phyloP scores from a whole-genome alignment of 2,888 invertebrate species.

The Pristionchus entomophagus region DNA sequence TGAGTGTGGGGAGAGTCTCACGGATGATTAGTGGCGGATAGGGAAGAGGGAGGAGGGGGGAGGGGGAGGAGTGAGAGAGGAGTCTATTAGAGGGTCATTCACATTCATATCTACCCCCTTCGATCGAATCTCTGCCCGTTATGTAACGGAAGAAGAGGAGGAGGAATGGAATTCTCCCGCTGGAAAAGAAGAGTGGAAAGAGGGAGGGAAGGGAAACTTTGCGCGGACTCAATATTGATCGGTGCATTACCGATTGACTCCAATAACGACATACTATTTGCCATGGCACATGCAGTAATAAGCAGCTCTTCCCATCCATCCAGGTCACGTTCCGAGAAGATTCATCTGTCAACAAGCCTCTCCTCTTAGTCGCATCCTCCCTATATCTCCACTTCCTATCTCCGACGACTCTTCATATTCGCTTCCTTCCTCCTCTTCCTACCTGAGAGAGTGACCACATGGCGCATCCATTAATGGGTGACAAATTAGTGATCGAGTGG shows the following conservation, averaged over 20 bases:
- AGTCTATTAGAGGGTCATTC: constrained; percentile 34
- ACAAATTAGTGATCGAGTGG: constrained; percentile 41
- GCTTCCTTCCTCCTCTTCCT: constrained; percentile 1
- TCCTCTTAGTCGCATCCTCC: constrained; percentile 1
- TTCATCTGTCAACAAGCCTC: constrained; percentile 29
- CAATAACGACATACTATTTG: too few relatives aligned
- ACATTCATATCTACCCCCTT: constrained; percentile 26
- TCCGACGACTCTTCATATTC: background rate
- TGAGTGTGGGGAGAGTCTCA: constrained; percentile 30
- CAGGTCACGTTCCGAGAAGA: background rate
- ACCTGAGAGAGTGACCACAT: constrained; percentile 36
- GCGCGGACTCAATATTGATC: background rate
- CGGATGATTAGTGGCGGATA: constrained; percentile 12
- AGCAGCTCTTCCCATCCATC: background rate
- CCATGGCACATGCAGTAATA: background rate
- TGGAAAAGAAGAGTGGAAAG: background rate
- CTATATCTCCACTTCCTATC: background rate
- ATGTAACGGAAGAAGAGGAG: constrained; percentile 41
- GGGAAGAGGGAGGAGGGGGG: background rate
- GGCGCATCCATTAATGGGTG: constrained; percentile 39
- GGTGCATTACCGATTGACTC: too few relatives aligned
- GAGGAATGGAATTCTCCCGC: constrained; percentile 29
- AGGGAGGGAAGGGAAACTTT: background rate
- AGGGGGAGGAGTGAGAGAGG: background rate
- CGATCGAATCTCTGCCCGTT: constrained; percentile 33